Base-by-base conservation (phyloP, 2,888 invertebrate species). In the Troilus luridus region DNA sequence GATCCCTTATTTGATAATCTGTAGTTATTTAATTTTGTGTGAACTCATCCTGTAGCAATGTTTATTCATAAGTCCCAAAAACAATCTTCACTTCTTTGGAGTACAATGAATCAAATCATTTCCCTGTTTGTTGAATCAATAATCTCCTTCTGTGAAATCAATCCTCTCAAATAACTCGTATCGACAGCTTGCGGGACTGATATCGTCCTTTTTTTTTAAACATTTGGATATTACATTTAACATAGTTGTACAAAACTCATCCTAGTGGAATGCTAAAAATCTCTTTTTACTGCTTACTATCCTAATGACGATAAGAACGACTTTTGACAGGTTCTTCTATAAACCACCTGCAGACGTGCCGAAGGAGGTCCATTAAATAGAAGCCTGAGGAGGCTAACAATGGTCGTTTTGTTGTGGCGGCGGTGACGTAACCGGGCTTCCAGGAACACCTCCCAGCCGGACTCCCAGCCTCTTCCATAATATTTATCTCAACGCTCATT, bases 401-500 rank as follows among this genome's bases (percentile, higher is more conserved):
- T 85, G 85, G 56, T 85, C 85, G 85, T 85, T 85, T 85, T 85
- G 85, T 85, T 85, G 85, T 85, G 85, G 85, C 85, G 21, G 56
- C 54, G 85, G 85, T 56, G 54, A 58, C 54, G 56, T 54, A 56
- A 85, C 14, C 85, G 7, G 41, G 19, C 56, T 85, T 85, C 85
- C 85, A 85, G 56, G 85, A 85, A 85, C 85, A 56, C 85, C 85
- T 85, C n/a, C 85, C 85, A 85, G 12, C n/a, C 56, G 56, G 56
- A 77, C 56, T n/a, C 56, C 85, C 56, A 21, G 21, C 11, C 85
- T 85, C 85, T n/a, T 85, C 85, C 56, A 58, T 56, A 58, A 85
- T 85, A 58, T 85, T 54, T 85, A 54, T 85, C 85, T 58, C 85
- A 56, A 85, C 85, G 72, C 41, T 77, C 72, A 77, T 77, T 77